Percentiles rank a stretch among this genome's conserved stretches.
Evolutionary conservation across 2,113 vertebrate species (phyloP).

Genomic region (Pyxicephalus adspersus): DNA sequence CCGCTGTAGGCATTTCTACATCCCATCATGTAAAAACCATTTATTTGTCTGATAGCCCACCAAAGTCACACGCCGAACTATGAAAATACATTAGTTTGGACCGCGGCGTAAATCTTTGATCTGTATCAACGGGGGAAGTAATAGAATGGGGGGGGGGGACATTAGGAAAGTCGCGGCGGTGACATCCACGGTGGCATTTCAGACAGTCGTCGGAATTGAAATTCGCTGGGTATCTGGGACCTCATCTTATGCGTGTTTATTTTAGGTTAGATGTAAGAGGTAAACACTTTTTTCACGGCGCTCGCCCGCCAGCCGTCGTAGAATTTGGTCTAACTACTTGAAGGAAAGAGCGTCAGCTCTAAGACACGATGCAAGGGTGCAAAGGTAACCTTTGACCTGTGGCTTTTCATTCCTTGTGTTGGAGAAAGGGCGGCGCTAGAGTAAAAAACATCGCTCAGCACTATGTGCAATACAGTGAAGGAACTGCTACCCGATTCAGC

Average conservation of each 20-base stretch:
- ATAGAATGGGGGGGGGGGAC: constrained; percentile 25
- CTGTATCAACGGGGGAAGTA: constrained; percentile 43
- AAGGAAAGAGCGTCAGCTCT: too few relatives aligned
- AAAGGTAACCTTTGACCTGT: too few relatives aligned
- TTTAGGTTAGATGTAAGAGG: constrained; percentile 1
- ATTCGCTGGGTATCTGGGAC: constrained; percentile 37
- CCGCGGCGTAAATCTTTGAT: constrained; percentile 43
- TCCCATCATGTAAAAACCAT: constrained; percentile 53
- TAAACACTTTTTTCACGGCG: background rate
- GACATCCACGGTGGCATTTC: constrained; percentile 35
- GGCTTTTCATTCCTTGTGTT: too few relatives aligned
- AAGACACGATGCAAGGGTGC: too few relatives aligned
- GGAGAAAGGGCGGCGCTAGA: too few relatives aligned
- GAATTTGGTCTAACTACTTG: too few relatives aligned
- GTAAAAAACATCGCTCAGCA: too few relatives aligned
- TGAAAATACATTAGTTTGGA: constrained; percentile 45
- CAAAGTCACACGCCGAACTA: constrained; percentile 38
- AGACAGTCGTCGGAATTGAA: constrained; percentile 40
- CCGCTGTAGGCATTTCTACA: constrained; percentile 47
- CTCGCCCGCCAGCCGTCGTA: too few relatives aligned
- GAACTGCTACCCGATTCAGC: too few relatives aligned
- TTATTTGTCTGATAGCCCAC: constrained; percentile 54
- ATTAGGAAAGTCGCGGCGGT: constrained; percentile 49
- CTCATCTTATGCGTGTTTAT: constrained; percentile 28
- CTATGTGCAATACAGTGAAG: too few relatives aligned